These are phyloP conservation scores for Shargacucullia verbasci DNA, from an alignment of 2,888 invertebrate genomes.

Conservation along the genomic window DNA sequence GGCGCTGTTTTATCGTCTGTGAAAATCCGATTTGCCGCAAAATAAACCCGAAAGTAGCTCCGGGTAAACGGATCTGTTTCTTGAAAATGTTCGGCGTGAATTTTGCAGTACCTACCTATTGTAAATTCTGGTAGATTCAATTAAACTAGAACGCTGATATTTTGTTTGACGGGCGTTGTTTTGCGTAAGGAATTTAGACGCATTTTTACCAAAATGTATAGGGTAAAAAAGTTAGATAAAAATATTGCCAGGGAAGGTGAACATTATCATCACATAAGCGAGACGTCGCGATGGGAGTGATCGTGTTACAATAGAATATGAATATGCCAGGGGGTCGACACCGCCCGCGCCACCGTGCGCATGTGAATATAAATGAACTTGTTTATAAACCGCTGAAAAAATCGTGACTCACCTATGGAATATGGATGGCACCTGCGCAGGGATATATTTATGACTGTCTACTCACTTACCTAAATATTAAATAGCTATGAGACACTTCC, in stretches of 20 bases:
- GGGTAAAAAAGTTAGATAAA: not conserved
- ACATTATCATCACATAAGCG: constrained; percentile 54
- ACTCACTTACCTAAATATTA: no score
- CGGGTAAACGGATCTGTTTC: constrained; percentile 12
- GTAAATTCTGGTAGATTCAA: constrained; percentile 11
- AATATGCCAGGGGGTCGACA: constrained; percentile 58
- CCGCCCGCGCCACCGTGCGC: constrained; percentile 33
- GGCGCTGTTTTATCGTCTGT: constrained; percentile 30
- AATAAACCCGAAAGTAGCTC: constrained; percentile 25
- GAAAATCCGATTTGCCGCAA: constrained; percentile 36
- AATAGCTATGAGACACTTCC: no score
- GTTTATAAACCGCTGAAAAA: constrained; percentile 43
- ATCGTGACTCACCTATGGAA: constrained; percentile 8
- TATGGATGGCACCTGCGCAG: constrained; percentile 13
- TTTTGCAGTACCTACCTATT: not conserved
- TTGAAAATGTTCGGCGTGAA: constrained; percentile 11
- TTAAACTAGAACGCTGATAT: constrained; percentile 38
- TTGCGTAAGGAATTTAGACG: no score
- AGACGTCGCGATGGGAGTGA: constrained; percentile 40
- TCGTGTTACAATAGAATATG: constrained; percentile 66
- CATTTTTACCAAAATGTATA: no score
- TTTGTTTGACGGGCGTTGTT: constrained; percentile 16
- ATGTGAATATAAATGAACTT: constrained; percentile 68
- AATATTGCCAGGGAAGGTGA: constrained; percentile 32
- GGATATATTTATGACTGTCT: not conserved